A percentile compares a stretch with the other conserved stretches of the same genome.
Conservation (phyloP, 2,797 vertebrate genomes). For the Rhabdophis nuchalis region DNA sequence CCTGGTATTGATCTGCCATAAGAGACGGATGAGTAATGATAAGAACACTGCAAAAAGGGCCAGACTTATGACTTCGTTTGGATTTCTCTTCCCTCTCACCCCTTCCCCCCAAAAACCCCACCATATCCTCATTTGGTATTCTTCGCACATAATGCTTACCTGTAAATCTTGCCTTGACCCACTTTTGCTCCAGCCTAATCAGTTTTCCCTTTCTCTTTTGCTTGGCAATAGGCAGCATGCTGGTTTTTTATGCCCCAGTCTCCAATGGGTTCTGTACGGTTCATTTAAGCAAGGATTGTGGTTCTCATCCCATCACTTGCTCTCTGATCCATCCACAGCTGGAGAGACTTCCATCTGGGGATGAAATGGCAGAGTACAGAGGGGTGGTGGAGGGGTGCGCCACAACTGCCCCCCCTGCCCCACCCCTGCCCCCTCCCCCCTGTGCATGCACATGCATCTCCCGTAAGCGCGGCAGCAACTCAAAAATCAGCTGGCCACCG, state of each 20-base stretch:
- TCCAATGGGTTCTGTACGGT: background rate
- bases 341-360: background rate
- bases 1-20: background rate
- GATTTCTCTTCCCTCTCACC: background rate
- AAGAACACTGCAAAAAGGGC: background rate
- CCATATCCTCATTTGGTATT: background rate
- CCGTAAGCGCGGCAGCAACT: no score
- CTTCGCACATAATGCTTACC: background rate
- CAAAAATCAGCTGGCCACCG: no score
- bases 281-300: background rate
- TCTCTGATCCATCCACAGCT: background rate
- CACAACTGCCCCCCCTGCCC: no score
- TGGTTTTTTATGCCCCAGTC: background rate
- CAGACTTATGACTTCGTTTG: background rate
- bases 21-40: background rate
- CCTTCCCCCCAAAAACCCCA: background rate
- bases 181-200: background rate
- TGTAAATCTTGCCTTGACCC: background rate
- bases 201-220: background rate
- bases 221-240: background rate
- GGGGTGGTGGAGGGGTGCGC: no score
- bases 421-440: no score
- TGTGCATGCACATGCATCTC: no score
- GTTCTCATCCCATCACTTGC: background rate
- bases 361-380: background rate